phyloP scores from a whole-genome alignment of 2,797 vertebrate species.

The Mionectes olivaceus region DNA sequence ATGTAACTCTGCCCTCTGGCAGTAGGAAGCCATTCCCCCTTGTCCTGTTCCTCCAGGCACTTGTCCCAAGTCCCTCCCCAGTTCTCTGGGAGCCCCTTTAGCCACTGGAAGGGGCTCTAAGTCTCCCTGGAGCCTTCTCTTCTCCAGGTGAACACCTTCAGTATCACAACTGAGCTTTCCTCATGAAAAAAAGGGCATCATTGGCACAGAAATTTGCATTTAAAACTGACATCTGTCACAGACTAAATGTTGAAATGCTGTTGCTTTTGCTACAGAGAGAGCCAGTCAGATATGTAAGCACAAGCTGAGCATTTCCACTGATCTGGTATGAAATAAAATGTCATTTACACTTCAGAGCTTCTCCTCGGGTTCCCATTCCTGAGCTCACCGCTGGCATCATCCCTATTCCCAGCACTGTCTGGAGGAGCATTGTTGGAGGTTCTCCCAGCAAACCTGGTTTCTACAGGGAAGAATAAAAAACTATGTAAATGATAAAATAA shows the following conservation, averaged over 20 bases:
- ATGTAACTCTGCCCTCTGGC: rapidly evolving
- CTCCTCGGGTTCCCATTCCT: conserved; percentile 87
- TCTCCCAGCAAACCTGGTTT: conserved; percentile 93
- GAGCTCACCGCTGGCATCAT: conserved; percentile 79
- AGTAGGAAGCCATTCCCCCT: neutral
- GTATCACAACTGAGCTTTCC: neutral
- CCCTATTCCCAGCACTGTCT: conserved; percentile 87
- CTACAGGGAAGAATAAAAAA: conserved; percentile 69
- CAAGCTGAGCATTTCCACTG: neutral
- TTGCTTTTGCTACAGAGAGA: neutral
- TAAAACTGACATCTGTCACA: neutral
- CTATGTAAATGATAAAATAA: neutral
- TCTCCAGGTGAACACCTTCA: neutral
- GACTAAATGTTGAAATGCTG: neutral
- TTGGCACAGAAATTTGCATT: neutral
- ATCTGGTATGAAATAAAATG: neutral
- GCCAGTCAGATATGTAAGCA: neutral
- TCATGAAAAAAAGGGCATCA: neutral
- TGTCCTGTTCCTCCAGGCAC: rapidly evolving
- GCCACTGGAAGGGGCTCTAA: neutral
- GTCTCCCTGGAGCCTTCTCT: neutral
- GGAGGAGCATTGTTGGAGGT: conserved; percentile 89
- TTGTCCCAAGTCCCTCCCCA: neutral
- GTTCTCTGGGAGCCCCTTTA: neutral
- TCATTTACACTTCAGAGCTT: conserved; percentile 89